Conservation (phyloP, 2,113 vertebrate species). For the Eubucco bourcierii region DNA sequence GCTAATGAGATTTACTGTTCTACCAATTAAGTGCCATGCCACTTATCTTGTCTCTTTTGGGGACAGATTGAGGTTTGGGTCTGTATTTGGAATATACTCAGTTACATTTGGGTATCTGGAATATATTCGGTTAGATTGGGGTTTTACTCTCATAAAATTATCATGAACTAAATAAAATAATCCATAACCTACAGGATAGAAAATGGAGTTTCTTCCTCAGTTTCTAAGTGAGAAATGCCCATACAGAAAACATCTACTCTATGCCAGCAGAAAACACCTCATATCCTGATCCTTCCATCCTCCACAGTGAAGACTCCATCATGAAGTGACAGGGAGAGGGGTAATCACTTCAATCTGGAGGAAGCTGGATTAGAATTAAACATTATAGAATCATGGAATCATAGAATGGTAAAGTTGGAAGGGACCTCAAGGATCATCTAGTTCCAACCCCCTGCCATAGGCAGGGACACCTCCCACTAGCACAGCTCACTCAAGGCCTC, state of each 20-base stretch:
- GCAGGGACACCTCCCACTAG: no score
- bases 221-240: neutral
- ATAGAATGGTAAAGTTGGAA: no score
- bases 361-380: no score
- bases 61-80: neutral
- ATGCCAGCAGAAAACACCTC: fast-evolving
- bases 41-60: neutral
- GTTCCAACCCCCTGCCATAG: no score
- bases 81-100: neutral
- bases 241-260: neutral
- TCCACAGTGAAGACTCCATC: neutral
- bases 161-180: neutral
- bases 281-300: neutral
- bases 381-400: no score
- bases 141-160: neutral
- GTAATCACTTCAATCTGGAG: no score
- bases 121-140: neutral
- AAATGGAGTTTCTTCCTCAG: neutral
- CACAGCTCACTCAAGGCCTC: no score
- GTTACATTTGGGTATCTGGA: neutral
- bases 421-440: no score
- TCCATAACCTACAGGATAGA: neutral
- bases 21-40: neutral
- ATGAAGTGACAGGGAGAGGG: neutral
- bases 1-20: neutral